Evolutionary conservation across 2,113 vertebrate species (phyloP), one percentile per base, ranked within the genome.

Genomic region (Prunella himalayana): DNA sequence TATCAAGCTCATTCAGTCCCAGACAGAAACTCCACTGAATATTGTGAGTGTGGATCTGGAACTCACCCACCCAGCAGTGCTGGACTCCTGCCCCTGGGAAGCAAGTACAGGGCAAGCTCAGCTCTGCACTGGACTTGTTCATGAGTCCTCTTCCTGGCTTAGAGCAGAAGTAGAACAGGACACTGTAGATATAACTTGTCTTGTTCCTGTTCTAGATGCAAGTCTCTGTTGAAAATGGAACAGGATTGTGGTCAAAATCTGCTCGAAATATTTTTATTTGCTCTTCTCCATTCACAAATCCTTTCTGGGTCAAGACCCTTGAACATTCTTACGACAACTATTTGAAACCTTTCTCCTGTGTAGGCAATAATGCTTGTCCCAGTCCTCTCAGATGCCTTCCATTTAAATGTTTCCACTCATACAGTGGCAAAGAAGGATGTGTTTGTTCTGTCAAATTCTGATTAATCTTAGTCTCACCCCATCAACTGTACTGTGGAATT

Each of bases 51-150:
- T 2, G 11, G 53, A 77, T 49, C 39, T 64, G 63, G 33, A 31
- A 45, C 13, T 4, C 72, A 44, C 15, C 15, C 3, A 6, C 7
- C 5, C 33, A 23, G 57, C 11, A 13, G 7, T 0, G 5, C 57
- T 37, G 49, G 68, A 50, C 39, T 69, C 1, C 0, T 24, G 37
- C 4, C 25, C 28, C 35, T n/a, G 53, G 10, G 20, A 47, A 47
- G 35, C 49, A 50, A 1, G 31, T 15, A 6, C 17, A 23, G 23
- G 2, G 6, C 57, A 59, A 68, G 9, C 21, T 76, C n/a, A 54
- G 61, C 44, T 41, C 51, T n/a, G 8, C 1, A 0, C 6, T 28
- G 22, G 10, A 6, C 25, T 41, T 31, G 6, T 5, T 61, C 15
- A 5, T 6, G 13, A 6, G 3, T 18, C 27, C 22, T 71, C 7